Evolutionary conservation across 1,140 invertebrate species (phyloP).

Genomic region (Pseudomyrmex cubaensis): DNA sequence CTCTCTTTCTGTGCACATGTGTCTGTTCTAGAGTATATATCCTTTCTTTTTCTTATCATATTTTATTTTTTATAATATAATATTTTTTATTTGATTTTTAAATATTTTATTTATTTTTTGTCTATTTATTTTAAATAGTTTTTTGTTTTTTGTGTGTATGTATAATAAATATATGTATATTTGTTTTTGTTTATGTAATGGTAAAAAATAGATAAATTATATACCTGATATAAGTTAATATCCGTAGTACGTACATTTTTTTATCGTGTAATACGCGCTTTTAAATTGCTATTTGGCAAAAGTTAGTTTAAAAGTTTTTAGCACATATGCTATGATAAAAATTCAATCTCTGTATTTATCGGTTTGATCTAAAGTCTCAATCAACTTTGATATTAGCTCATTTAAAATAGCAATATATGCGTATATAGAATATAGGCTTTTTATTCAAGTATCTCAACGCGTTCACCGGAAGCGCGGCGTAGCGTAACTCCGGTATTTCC

Average conservation of each 20-base stretch:
- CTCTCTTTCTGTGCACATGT: no score
- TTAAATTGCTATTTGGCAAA: neutral
- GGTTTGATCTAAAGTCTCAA: conserved; percentile 32
- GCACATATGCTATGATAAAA: neutral
- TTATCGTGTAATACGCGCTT: no score
- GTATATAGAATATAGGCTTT: conserved; percentile 18
- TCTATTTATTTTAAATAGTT: no score
- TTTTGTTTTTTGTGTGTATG: no score
- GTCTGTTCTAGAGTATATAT: conserved; percentile 17
- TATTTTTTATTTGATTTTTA: no score
- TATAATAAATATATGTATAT: no score
- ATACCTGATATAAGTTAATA: no score
- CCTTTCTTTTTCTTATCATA: neutral
- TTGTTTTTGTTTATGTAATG: no score
- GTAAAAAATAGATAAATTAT: no score
- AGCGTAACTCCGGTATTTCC: conserved; percentile 81
- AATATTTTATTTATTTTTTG: no score
- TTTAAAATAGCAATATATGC: conserved; percentile 26
- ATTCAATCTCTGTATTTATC: neutral
- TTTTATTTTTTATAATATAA: no score
- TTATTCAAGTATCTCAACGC: conserved; percentile 44
- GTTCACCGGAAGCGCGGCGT: conserved; percentile 80
- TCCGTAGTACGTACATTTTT: no score
- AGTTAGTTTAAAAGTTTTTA: neutral
- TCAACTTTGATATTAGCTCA: neutral